Base-by-base conservation (phyloP, 2,797 vertebrate genomes). In the Echeneis naucrates region DNA sequence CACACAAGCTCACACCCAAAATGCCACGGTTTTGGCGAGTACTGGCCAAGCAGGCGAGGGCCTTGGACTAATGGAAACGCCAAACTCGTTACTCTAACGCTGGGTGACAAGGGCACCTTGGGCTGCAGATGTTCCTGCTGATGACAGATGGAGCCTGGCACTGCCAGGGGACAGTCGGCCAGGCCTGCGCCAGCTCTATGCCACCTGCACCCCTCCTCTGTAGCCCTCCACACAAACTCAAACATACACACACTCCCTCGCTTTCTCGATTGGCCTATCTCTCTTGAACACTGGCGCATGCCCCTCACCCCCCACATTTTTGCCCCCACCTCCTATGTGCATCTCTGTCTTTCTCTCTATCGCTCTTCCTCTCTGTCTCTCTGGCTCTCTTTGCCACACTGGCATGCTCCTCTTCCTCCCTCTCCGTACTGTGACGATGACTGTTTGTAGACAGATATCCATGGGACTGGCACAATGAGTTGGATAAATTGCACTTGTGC, bases 71-170 rank as follows among this genome's bases (percentile, higher is more conserved):
- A 97, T 96, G 95, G 95, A 97, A 95, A 96, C 95, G 95, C 95
- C 96, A 96, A 94, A 93, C 94, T 96, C 94, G 93, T 96, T 96
- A 96, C 95, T 97, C 95, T 97, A 97, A 97, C 95, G 91, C 94
- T 95, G 96, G 96, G 96, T 95, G 96, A 97, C 96, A 96, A 96
- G 96, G 96, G 96, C 96, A 97, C 96, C 96, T 97, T 96, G 95
- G 95, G 95, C 93, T 96, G 96, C 96, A 97, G 96, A 97, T 97
- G 96, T 96, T 97, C 95, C 86, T 90, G 91, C 89, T 89, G 93
- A 94, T 96, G 96, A 96, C 96, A 97, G 96, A 97, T 97, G 96
- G 96, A 92, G 93, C 87, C 86, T 95, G 95, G 95, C 95, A 94
- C 89, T 95, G 95, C 94, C 95, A 91, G 87, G 93, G 93, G 93